Percentiles rank a stretch among this genome's conserved stretches.
phyloP scores from a whole-genome alignment of 2,888 invertebrate species.

The Drosophila sordidula region DNA sequence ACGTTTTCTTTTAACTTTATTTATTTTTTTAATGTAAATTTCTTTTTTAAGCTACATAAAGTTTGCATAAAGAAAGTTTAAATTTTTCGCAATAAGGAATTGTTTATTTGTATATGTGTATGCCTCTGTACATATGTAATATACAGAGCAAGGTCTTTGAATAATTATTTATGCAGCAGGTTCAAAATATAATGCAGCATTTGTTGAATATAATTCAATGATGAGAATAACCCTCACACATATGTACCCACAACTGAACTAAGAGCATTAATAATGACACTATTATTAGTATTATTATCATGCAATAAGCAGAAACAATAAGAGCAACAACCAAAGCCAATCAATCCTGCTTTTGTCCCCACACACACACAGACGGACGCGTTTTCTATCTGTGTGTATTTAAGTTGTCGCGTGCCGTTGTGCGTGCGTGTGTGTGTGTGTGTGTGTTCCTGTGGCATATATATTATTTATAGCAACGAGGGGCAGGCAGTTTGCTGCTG shows the following conservation, averaged over 20 bases:
- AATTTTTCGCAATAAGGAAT: no score
- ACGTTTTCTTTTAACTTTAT: no score
- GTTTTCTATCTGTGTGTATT: slow-evolving; percentile 2
- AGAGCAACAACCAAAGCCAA: slow-evolving; percentile 48
- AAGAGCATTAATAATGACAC: slow-evolving; percentile 38
- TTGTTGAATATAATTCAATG: background rate
- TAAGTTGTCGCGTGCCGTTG: background rate
- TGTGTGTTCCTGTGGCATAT: slow-evolving; percentile 33
- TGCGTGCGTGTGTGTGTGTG: slow-evolving; percentile 2
- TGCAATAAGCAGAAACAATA: slow-evolving; percentile 50
- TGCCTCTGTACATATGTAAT: no score
- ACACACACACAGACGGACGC: slow-evolving; percentile 7
- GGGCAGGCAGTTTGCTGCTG: slow-evolving; percentile 46
- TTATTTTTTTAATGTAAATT: no score
- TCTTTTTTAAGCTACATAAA: no score
- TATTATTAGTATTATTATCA: slow-evolving; percentile 58
- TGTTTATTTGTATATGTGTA: no score
- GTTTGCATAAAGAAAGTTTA: no score
- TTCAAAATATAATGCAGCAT: background rate
- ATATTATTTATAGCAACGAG: slow-evolving; percentile 75
- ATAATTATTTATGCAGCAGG: background rate
- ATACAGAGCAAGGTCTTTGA: no score
- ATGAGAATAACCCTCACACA: background rate
- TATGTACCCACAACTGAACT: background rate
- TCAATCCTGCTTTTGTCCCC: slow-evolving; percentile 66